Conservation (phyloP, 2,888 invertebrate genomes). For the Dryococelus australis region DNA sequence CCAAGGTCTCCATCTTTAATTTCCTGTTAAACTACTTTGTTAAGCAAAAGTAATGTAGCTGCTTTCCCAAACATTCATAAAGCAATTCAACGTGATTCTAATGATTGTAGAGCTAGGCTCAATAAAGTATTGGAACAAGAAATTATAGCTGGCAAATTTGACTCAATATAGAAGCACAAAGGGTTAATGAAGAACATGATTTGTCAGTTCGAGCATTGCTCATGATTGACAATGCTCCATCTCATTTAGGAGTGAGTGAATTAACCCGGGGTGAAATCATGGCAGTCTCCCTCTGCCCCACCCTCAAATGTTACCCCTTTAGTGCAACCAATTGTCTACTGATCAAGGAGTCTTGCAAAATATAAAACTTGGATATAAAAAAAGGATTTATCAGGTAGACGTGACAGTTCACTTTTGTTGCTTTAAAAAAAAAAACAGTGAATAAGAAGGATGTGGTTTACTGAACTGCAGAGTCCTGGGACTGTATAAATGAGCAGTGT, state of each 20-base stretch:
- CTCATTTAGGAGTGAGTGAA: no score
- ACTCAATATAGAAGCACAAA: no score
- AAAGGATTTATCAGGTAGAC: background rate
- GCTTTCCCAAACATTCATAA: no score
- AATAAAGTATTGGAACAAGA: no score
- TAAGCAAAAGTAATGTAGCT: no score
- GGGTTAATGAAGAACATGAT: background rate
- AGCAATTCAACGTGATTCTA: no score
- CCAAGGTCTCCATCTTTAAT: no score
- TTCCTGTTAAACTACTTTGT: no score
- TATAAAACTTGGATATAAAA: constrained; percentile 17
- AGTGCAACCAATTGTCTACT: constrained; percentile 17
- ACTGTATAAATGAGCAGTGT: constrained; percentile 7
- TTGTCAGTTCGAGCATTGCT: background rate
- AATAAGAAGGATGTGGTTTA: background rate
- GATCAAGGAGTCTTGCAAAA: constrained; percentile 16
- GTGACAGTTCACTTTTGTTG: background rate
- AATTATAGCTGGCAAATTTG: no score
- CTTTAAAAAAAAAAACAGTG: background rate
- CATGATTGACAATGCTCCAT: background rate
- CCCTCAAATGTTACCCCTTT: background rate
- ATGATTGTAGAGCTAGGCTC: no score
- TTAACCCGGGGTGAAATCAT: no score
- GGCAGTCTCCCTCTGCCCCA: background rate
- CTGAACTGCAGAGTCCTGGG: background rate